phyloP scores from a whole-genome alignment of 2,797 vertebrate species.

The Poecile montanus region DNA sequence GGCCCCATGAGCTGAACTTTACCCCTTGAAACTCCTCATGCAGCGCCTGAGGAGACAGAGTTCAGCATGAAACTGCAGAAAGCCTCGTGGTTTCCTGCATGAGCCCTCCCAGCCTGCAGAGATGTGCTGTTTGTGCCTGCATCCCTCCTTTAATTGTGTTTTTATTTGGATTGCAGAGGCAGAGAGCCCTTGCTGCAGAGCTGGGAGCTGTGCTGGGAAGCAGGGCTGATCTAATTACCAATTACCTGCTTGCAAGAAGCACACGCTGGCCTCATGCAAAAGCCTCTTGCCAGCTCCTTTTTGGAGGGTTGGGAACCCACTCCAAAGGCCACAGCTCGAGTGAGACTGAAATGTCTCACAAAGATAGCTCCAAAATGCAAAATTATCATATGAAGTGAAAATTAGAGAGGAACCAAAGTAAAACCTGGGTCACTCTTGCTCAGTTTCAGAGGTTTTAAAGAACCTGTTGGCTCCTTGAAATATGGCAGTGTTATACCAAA shows the following conservation, averaged over 20 bases:
- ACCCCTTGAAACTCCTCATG: neutral
- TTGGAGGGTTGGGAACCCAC: neutral
- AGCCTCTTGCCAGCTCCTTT: neutral
- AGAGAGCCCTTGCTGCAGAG: neutral
- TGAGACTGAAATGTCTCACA: neutral
- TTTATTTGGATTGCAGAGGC: neutral
- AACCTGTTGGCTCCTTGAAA: neutral
- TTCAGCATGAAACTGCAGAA: neutral
- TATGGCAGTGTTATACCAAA: neutral
- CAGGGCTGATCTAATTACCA: neutral
- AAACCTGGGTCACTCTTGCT: neutral
- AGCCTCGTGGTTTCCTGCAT: rapidly evolving
- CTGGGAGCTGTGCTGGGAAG: neutral
- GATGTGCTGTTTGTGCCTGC: neutral
- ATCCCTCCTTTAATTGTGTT: neutral
- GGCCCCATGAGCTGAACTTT: rapidly evolving
- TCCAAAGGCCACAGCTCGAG: neutral
- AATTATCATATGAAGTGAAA: neutral
- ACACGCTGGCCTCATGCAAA: neutral
- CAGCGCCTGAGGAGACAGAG: neutral
- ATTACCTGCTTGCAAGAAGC: neutral
- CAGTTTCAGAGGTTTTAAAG: neutral
- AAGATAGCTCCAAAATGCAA: rapidly evolving
- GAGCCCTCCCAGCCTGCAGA: neutral
- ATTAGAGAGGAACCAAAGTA: neutral